These are phyloP conservation scores for Odobenus rosmarus DNA, from an alignment of 2,113 vertebrate genomes.

Conservation along the genomic window DNA sequence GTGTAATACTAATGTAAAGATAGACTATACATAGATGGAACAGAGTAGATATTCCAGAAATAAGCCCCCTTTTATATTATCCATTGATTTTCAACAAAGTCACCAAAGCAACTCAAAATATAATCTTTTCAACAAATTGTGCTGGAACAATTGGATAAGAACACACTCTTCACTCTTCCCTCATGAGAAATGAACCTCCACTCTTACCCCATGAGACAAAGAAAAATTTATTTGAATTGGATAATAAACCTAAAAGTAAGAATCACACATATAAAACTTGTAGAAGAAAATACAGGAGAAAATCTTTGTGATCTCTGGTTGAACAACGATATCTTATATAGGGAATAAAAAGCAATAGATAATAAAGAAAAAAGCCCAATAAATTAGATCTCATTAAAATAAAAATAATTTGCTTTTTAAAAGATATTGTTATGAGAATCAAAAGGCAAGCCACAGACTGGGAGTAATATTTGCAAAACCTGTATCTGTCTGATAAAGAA, in stretches of 20 bases:
- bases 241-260: neutral
- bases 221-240: neutral
- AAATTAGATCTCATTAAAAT: neutral
- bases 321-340: neutral
- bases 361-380: neutral
- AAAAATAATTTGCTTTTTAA: neutral
- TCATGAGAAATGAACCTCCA: neutral
- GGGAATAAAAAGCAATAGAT: neutral
- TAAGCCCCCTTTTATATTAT: neutral
- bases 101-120: neutral
- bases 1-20: neutral
- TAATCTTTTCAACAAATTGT: neutral
- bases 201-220: neutral
- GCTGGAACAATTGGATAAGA: neutral
- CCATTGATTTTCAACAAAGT: neutral
- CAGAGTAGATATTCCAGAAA: neutral
- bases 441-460: neutral
- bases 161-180: neutral
- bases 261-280: neutral
- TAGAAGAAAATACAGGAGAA: neutral
- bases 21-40: neutral
- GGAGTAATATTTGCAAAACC: neutral
- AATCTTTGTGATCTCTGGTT: neutral
- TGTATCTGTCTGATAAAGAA: neutral
- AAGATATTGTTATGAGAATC: neutral